Evolutionary conservation across 1,140 invertebrate species (phyloP).

Genomic region (Drosophila sechellia): DNA sequence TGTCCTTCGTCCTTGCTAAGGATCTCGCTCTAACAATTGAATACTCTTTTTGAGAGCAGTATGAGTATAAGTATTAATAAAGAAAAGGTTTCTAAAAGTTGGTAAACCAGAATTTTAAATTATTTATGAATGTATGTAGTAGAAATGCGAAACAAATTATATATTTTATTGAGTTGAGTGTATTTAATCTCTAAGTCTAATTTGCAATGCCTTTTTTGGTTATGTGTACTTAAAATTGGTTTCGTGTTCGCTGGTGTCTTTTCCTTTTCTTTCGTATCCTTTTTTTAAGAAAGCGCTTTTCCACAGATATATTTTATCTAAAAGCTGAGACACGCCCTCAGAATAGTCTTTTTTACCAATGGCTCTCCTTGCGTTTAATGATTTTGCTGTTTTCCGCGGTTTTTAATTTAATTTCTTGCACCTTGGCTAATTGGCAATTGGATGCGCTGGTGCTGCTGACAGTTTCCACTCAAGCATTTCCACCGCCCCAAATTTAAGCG

Average conservation of each 20-base stretch:
- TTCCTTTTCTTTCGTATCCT: constrained; percentile 15
- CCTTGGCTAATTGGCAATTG: constrained; percentile 75
- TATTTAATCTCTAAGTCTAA: neutral
- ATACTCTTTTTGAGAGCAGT: neutral
- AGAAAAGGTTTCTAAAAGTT: no score
- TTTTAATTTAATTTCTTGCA: constrained; percentile 61
- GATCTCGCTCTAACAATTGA: neutral
- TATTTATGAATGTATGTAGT: neutral
- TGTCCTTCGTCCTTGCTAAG: constrained; percentile 12
- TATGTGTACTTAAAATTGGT: constrained; percentile 64
- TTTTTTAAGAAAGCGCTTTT: constrained; percentile 1
- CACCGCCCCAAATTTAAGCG: constrained; percentile 54
- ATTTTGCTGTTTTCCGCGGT: constrained; percentile 14
- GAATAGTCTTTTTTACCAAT: neutral
- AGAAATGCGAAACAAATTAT: no score
- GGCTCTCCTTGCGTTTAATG: neutral
- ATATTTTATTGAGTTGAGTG: neutral
- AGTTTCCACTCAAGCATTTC: constrained; percentile 29
- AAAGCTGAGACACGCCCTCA: constrained; percentile 5
- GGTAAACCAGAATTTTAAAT: no score
- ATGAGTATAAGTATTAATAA: no score
- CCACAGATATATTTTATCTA: constrained; percentile 3
- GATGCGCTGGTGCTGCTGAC: constrained; percentile 62
- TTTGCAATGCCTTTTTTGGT: constrained; percentile 7
- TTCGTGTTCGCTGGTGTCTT: constrained; percentile 51